phyloP scores from a whole-genome alignment of 2,888 invertebrate genomes.

The Habrosyne pyritoides region DNA sequence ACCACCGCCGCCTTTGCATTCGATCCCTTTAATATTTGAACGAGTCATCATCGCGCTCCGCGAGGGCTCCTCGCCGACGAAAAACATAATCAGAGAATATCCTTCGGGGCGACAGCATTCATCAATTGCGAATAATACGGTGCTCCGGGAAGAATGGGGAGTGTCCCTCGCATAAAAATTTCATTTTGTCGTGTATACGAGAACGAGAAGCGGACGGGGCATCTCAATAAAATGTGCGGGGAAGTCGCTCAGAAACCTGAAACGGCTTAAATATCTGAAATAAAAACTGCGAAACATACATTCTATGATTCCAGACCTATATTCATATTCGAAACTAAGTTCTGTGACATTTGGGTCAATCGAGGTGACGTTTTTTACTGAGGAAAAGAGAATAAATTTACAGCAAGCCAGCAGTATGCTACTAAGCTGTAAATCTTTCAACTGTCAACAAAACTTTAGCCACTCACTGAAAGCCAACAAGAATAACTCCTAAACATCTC shows the following conservation, averaged over 20 bases:
- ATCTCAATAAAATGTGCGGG: conserved; percentile 11
- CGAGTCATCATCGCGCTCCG: conserved; percentile 21
- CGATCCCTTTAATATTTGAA: conserved; percentile 24
- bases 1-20: conserved; percentile 16
- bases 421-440: conserved; percentile 14
- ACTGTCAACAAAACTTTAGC: neutral
- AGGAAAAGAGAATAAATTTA: neutral
- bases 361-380: neutral
- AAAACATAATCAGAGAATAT: conserved; percentile 24
- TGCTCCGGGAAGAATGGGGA: conserved; percentile 22
- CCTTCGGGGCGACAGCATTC: conserved; percentile 20
- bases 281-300: neutral
- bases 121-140: conserved; percentile 29
- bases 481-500: conserved; percentile 18
- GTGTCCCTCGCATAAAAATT: conserved; percentile 35
- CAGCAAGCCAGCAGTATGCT: neutral
- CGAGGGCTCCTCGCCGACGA: conserved; percentile 11
- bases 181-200: conserved; percentile 28
- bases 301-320: neutral
- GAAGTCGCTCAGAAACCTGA: neutral
- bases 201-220: conserved; percentile 12
- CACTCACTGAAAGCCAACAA: conserved; percentile 15
- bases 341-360: neutral
- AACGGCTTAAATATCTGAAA: neutral
- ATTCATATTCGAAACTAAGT: neutral